phyloP scores from a whole-genome alignment of 2,888 invertebrate genomes.

The Ametastegia equiseti region DNA sequence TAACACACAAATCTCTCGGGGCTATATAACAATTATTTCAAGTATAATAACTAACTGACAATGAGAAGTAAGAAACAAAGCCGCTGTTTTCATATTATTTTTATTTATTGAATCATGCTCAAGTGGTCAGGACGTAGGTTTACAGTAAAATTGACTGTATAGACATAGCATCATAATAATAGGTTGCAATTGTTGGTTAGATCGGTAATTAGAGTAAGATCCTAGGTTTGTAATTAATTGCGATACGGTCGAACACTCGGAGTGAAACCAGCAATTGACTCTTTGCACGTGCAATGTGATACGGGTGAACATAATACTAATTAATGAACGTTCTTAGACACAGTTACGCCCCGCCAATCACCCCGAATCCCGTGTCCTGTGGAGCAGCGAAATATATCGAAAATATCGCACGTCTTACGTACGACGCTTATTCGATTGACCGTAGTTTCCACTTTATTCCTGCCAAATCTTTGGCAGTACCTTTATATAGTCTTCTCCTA shows the following conservation, averaged over 20 bases:
- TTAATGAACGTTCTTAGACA: conserved; percentile 4
- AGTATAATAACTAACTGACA: not conserved
- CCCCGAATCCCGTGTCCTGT: conserved; percentile 13
- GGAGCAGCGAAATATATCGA: conserved; percentile 21
- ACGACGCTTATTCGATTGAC: not conserved
- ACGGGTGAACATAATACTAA: not conserved
- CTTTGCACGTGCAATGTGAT: not conserved
- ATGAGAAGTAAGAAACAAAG: not conserved
- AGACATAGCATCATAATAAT: not conserved
- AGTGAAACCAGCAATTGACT: not conserved
- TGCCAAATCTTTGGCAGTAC: not conserved
- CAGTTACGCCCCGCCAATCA: conserved; percentile 9
- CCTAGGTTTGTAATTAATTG: not conserved
- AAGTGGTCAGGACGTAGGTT: not conserved
- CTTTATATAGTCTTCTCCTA: not conserved
- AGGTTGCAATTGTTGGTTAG: not conserved
- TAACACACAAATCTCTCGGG: not conserved
- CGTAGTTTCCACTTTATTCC: conserved; percentile 12
- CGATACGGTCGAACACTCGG: not conserved
- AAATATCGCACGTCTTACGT: not conserved
- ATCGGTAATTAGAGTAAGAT: conserved; percentile 1
- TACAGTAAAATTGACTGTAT: not conserved
- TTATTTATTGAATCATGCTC: not conserved
- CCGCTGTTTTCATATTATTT: not conserved
- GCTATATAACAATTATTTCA: not conserved